Evolutionary conservation across 2,113 vertebrate genomes (phyloP), one percentile per base, ranked within the genome.

Genomic region (Willisornis vidua): DNA sequence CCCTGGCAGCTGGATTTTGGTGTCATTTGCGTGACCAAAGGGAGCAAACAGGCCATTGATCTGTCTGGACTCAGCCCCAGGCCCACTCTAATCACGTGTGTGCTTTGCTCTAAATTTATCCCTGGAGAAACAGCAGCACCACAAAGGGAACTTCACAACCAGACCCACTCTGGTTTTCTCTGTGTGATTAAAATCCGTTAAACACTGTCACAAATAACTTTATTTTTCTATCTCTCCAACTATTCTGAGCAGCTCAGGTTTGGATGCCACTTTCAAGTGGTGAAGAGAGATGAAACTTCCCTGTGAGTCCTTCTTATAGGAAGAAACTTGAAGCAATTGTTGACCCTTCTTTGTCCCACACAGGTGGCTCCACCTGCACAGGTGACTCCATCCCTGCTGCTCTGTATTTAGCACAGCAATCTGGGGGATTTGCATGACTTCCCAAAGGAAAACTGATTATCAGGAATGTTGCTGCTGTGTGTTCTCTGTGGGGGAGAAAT

Each of bases 1-100:
- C 79, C 48, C 58, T 85, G 87, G 75, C 29, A 37, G 45, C 83
- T 91, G 11, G 3, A 52, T 73, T 87, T 85, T 59, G 89, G 82
- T 93, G 87, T 72, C 88, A 33, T 88, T 95, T 72, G 31, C 67
- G 75, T 14, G 48, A 91, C 76, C 73, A 79, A 76, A 77, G 73
- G 89, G 81, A 75, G 43, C 92, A 96, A 96, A 73, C 8, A 54
- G 94, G 85, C 55, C 85, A 97, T 97, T 17, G 89, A 97, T 93
- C 95, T 5, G 52, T 26, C 61, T 73, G 65, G 68, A 70, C 68
- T 5, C 89, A 93, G 92, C 93, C 93, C 8, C 6, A 9, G 93
- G 96, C 61, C 23, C 0, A 6, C 68, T 96, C 96, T 96, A 95
- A 97, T 97, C 94, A 93, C 49, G 9, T 39, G 3, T 61, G 70